Conservation (phyloP, 2,797 vertebrate genomes). For the Petrocephalus sullivani region DNA sequence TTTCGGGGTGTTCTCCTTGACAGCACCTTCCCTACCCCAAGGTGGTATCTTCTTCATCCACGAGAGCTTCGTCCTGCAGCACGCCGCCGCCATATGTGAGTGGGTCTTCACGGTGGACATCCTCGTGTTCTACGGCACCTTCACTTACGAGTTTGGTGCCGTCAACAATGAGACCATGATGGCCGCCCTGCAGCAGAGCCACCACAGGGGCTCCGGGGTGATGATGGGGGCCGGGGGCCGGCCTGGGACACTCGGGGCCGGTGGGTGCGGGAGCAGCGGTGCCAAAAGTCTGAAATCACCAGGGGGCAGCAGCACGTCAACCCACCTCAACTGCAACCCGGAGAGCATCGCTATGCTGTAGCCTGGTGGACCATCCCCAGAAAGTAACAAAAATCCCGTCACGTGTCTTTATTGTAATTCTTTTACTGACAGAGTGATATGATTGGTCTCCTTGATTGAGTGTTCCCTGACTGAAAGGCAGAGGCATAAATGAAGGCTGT, state of each 20-base stretch:
- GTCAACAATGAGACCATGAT: slow-evolving; percentile 88
- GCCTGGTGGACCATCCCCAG: slow-evolving; percentile 24
- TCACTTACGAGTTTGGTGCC: slow-evolving; percentile 92
- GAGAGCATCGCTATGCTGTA: slow-evolving; percentile 88
- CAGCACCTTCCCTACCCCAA: slow-evolving; percentile 31
- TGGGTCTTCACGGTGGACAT: slow-evolving; percentile 95
- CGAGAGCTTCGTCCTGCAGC: slow-evolving; percentile 86
- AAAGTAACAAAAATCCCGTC: not conserved
- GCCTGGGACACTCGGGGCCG: slow-evolving; percentile 49
- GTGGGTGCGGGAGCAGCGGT: slow-evolving; percentile 42
- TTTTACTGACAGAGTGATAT: not conserved
- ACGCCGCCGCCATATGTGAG: slow-evolving; percentile 87
- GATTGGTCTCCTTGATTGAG: not conserved
- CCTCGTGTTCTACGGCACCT: slow-evolving; percentile 92
- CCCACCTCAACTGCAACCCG: slow-evolving; percentile 78
- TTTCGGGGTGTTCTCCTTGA: slow-evolving; percentile 12
- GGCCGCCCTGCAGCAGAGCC: slow-evolving; percentile 70
- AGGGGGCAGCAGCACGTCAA: slow-evolving; percentile 77
- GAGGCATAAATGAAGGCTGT: not conserved
- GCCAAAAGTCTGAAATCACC: slow-evolving; percentile 79
- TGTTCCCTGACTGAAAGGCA: not conserved
- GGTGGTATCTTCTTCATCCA: slow-evolving; percentile 91
- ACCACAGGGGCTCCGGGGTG: slow-evolving; percentile 52
- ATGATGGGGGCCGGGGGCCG: slow-evolving; percentile 57
- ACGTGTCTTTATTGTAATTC: not conserved